Evolutionary conservation across 2,113 vertebrate genomes (phyloP).

Genomic region (Apteryx owenii): DNA sequence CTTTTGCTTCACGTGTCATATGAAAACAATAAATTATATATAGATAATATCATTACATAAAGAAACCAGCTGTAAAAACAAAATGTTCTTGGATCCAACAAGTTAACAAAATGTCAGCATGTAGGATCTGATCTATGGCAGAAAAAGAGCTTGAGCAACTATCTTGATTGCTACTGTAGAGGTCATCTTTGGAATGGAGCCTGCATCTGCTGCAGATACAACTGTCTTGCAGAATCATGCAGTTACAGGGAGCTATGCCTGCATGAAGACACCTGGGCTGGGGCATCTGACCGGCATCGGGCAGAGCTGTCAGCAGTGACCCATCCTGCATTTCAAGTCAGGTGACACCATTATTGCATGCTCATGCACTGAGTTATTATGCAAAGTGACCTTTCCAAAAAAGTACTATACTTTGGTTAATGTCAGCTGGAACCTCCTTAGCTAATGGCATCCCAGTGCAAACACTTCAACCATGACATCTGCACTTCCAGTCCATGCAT

Average conservation of each 20-base stretch:
- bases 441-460: neutral
- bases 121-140: neutral
- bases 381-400: neutral
- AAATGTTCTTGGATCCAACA: neutral
- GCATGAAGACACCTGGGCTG: fast-evolving
- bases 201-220: neutral
- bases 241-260: neutral
- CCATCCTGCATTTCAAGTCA: too few relatives aligned
- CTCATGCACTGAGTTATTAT: neutral
- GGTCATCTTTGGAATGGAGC: fast-evolving
- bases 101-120: neutral
- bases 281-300: neutral
- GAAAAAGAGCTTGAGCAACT: neutral
- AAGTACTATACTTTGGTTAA: neutral
- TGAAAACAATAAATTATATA: neutral
- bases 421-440: neutral
- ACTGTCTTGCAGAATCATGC: neutral
- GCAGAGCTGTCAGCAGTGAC: neutral
- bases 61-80: neutral
- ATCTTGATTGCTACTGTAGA: neutral
- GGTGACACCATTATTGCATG: neutral
- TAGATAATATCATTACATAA: neutral
- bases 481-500: neutral
- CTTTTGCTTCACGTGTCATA: neutral
- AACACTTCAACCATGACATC: neutral